Percentiles rank a stretch among this genome's conserved stretches.
Conservation (phyloP, 2,888 invertebrate genomes). For the Notocelia uddmanniana region DNA sequence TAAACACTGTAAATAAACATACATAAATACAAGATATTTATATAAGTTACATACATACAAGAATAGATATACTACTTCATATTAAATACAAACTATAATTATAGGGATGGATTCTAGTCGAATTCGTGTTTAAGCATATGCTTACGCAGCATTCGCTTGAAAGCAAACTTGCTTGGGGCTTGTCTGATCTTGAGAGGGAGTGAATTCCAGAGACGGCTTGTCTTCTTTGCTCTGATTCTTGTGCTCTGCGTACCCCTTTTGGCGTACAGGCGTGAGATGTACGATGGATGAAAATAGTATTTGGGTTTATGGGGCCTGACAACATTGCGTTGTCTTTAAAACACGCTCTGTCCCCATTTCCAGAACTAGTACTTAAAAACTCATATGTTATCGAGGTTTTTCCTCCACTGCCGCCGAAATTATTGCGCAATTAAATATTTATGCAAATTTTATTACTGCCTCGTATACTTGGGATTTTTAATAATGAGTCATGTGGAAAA, state of each 20-base stretch:
- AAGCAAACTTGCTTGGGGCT: too few species aligned
- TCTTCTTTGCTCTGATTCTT: too few species aligned
- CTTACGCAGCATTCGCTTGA: too few species aligned
- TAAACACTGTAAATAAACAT: too few species aligned
- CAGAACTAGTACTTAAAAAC: constrained; percentile 2
- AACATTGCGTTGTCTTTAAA: constrained; percentile 16
- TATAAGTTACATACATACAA: too few species aligned
- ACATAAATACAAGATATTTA: too few species aligned
- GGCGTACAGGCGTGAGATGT: background rate
- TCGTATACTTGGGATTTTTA: constrained; percentile 2
- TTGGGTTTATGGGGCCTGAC: constrained; percentile 10
- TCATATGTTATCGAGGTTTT: constrained; percentile 31
- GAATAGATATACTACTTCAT: too few species aligned
- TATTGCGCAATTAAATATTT: constrained; percentile 17
- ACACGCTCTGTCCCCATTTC: constrained; percentile 11
- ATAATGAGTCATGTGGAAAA: constrained; percentile 14
- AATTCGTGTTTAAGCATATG: too few species aligned
- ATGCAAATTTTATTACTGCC: constrained; percentile 10
- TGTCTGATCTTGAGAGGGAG: too few species aligned
- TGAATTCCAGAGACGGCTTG: too few species aligned
- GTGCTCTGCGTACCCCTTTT: background rate
- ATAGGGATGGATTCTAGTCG: too few species aligned
- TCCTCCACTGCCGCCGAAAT: background rate
- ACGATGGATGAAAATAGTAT: background rate
- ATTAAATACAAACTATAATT: too few species aligned